Evolutionary conservation across 2,113 vertebrate genomes (phyloP).

Genomic region (Diphyllodes magnificus): DNA sequence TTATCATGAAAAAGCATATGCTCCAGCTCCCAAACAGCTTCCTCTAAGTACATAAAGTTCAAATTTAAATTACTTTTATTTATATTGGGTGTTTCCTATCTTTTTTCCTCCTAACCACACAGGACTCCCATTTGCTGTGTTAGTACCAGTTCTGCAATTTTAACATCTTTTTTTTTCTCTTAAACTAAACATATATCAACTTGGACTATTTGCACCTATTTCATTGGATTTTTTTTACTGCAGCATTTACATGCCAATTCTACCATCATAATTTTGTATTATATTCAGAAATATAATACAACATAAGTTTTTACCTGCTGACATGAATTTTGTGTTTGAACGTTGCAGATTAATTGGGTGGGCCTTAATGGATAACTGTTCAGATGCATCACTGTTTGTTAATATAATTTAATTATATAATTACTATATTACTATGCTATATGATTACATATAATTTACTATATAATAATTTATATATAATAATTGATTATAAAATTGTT

Average conservation of each 20-base stretch:
- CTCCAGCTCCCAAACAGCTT: neutral
- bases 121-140: neutral
- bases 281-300: neutral
- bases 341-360: neutral
- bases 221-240: neutral
- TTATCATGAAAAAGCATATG: neutral
- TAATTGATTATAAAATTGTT: neutral
- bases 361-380: neutral
- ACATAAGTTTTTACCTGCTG: neutral
- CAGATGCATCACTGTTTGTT: neutral
- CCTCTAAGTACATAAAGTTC: neutral
- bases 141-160: neutral
- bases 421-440: neutral
- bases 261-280: neutral
- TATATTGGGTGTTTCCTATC: neutral
- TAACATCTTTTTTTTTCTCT: neutral
- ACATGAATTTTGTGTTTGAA: neutral
- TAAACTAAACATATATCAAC: neutral
- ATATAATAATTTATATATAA: neutral
- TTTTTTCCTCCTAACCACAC: neutral
- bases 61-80: neutral
- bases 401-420: neutral
- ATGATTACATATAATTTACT: fast-evolving
- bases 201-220: neutral
- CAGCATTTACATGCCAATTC: neutral